Conservation (phyloP, 2,113 vertebrate genomes). For the Acanthochromis polyacanthus region DNA sequence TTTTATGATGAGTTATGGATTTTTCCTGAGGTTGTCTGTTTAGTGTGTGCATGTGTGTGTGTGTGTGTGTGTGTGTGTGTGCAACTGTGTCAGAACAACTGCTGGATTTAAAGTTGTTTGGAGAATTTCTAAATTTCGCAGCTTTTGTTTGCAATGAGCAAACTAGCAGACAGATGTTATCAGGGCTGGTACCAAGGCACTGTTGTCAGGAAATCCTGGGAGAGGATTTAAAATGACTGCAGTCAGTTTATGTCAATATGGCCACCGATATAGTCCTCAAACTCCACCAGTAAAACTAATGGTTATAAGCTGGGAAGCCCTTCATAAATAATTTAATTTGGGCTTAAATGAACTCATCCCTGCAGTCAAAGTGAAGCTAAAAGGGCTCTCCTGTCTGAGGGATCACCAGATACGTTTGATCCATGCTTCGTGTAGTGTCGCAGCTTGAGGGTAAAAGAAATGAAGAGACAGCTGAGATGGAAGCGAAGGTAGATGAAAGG, state of each 20-base stretch:
- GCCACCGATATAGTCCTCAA: neutral
- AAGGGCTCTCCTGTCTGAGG: slow-evolving; percentile 5
- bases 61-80: slow-evolving; percentile 7
- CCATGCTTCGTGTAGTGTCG: slow-evolving; percentile 19
- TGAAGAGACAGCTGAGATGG: slow-evolving; percentile 6
- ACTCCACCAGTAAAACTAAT: neutral
- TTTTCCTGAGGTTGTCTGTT: slow-evolving; percentile 46
- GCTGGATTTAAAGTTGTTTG: slow-evolving; percentile 34
- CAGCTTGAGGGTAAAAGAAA: slow-evolving; percentile 16
- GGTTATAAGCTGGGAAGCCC: neutral
- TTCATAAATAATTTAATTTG: slow-evolving; percentile 18
- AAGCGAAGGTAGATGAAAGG: neutral
- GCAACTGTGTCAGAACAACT: slow-evolving; percentile 28
- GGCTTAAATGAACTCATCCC: slow-evolving; percentile 15
- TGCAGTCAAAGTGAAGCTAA: slow-evolving; percentile 11
- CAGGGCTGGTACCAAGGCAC: slow-evolving; percentile 4
- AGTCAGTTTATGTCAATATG: slow-evolving; percentile 5
- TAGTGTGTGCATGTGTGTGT: slow-evolving; percentile 15
- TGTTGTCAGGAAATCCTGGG: slow-evolving; percentile 12
- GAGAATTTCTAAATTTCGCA: slow-evolving; percentile 4
- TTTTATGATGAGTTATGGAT: slow-evolving; percentile 67
- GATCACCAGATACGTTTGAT: neutral
- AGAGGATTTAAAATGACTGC: neutral
- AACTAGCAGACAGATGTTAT: neutral
- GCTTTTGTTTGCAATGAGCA: slow-evolving; percentile 25